Evolutionary conservation across 2,888 invertebrate genomes (phyloP), one percentile per base, ranked within the genome.

Genomic region (Phaedon cochleariae): DNA sequence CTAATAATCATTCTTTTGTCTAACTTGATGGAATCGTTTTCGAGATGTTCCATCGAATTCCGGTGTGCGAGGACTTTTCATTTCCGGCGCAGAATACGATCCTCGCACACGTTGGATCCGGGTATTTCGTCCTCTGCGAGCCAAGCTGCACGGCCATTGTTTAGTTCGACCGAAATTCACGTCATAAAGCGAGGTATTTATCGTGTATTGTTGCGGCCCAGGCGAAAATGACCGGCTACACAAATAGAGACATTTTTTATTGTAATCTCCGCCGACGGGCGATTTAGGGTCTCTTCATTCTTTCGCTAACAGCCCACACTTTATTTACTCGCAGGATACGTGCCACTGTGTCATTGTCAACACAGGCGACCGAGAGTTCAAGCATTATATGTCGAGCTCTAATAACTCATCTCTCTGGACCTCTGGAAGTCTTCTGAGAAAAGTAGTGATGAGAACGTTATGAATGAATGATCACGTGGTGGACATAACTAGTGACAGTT

Each of bases 131-230:
- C 70, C 68, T n/a, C n/a, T 60, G 45, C 63, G 41, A 68, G 60
- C 57, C 62, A 48, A 62, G 60, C 62, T 18, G 62, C 62, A 54
- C 65, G 54, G 62, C 68, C 65, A 73, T 76, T 76, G 75, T 77
- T 75, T 45, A 71, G 71, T 74, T 76, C 74, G 72, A 74, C 72
- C 72, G 64, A 71, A 76, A 74, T 74, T 75, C 70, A 71, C 69
- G 68, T 72, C 76, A 74, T 76, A 75, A 75, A 73, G 72, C 72
- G 68, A 70, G 72, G 76, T 74, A 76, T 76, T 78, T 77, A 77
- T 74, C 72, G 73, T 68, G 75, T 73, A 76, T 75, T 76, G 78
- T 77, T 77, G 72, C 59, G 65, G 70, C 61, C 52, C 69, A 22
- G 64, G 67, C 72, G 76, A 76, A 76, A 79, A 77, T 76, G 73